Evolutionary conservation across 2,888 invertebrate genomes (phyloP).

Genomic region (Agrotis clavis): DNA sequence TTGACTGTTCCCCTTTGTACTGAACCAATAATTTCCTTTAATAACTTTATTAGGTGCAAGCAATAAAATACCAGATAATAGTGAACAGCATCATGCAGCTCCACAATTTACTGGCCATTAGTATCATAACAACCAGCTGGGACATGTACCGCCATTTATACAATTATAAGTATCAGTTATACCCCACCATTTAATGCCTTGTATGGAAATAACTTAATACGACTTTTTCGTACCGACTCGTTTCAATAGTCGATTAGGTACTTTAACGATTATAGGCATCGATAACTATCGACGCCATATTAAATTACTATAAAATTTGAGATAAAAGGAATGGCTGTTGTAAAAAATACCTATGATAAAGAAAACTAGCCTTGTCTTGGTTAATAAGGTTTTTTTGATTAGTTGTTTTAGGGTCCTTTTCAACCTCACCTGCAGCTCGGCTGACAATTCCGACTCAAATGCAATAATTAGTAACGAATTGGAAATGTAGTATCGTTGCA

Average conservation of each 20-base stretch:
- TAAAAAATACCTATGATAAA: not conserved
- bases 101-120: conserved; percentile 25
- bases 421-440: too few species aligned
- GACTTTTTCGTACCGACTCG: conserved; percentile 31
- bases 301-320: conserved; percentile 38
- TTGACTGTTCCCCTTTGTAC: not conserved
- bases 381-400: too few species aligned
- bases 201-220: conserved; percentile 50
- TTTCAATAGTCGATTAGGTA: conserved; percentile 42
- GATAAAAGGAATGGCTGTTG: not conserved
- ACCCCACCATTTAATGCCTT: conserved; percentile 12
- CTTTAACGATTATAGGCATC: conserved; percentile 20
- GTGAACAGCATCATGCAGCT: conserved; percentile 14
- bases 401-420: too few species aligned
- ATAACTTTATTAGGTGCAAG: conserved; percentile 29
- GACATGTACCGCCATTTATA: conserved; percentile 24
- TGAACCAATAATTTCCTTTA: conserved; percentile 4
- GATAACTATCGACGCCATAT: conserved; percentile 29
- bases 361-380: not conserved
- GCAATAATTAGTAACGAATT: too few species aligned
- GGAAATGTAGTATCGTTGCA: too few species aligned
- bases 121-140: conserved; percentile 17
- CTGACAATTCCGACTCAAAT: too few species aligned
- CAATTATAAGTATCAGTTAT: conserved; percentile 41
- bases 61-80: conserved; percentile 21